Evolutionary conservation across 2,797 vertebrate genomes (phyloP), one percentile per base, ranked within the genome.

Genomic region (Sebastes melanostomus): DNA sequence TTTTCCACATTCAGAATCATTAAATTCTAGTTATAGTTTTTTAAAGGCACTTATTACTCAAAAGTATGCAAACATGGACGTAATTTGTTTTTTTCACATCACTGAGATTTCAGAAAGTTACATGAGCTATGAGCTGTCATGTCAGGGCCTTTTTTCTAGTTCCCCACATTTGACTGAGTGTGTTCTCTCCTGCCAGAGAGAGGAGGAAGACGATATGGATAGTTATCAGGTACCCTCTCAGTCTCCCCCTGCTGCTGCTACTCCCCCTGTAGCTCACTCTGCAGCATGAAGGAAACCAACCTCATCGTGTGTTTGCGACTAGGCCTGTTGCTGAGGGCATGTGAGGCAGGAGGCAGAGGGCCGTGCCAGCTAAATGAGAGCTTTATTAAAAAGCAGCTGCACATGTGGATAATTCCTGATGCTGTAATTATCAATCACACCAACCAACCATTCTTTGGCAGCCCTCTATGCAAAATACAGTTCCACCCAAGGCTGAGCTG

Each of bases 141-240:
- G 72, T 77, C 62, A 59, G 63, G 13, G 50, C 36, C 14, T 77
- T 68, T 68, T 66, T 78, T 55, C 54, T 82, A 80, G 77, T 83
- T 92, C 89, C 94, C 85, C 94, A 82, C 95, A 90, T 95, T 95
- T 96, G 90, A 96, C 94, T 90, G 92, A 95, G 93, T 97, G 90
- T 99, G 96, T 98, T 98, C 96, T 98, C 94, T 96, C 96, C 96
- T 97, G 95, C 96, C 97, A 99, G 98, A 98, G 96, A 96, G 97
- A 97, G 97, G 95, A 95, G 96, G 95, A 95, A 88, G 97, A 96
- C 96, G 98, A 99, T 97, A 97, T 98, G 98, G 98, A 99, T 99
- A 99, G 98, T 98, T 99, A 99, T 95, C 98, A 99, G 98, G 98
- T 99, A 99, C 96, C 95, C 91, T 94, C 83, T 85, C 73, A 87